Evolutionary conservation across 2,888 invertebrate species (phyloP), one percentile per base, ranked within the genome.

Genomic region (Colostygia pectinataria): DNA sequence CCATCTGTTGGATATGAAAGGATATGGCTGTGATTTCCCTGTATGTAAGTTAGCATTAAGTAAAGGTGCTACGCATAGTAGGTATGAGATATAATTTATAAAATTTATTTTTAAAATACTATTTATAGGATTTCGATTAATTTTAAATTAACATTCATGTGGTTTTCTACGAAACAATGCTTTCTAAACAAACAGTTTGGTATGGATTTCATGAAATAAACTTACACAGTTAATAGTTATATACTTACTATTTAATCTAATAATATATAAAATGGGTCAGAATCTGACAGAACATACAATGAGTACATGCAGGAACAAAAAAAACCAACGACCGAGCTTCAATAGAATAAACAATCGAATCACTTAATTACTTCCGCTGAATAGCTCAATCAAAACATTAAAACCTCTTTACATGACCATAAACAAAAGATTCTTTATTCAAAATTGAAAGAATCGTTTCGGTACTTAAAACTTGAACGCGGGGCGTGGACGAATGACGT

Each of bases 341-440:
- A 56, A 58, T 55, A 59, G 55, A 57, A 55, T 48, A 57, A 57
- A 47, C 62, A 65, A 64, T 62, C 61, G 59, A 62, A 72, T 74
- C 66, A 69, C 74, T 82, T 83, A 87, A 86, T 84, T 84, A 75
- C 82, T 78, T 82, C 82, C 85, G 82, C 69, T 71, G 66, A 75
- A 76, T 70, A 65, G 68, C 67, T 82, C 80, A 80, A 83, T 83
- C 82, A 79, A 70, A 65, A 60, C 72, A 73, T 74, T 75, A 66
- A 70, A 68, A 68, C 68, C 80, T 83, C 80, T 76, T 56, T 78
- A 81, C 77, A 77, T 71, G 69, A 67, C 58, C 66, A 80, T 85
- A 87, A 87, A 88, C 87, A 88, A 87, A 84, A 71, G 66, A 70
- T 61, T 71, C 77, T 80, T 82, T 83, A 79, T 83, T 63, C 63